phyloP scores from a whole-genome alignment of 1,140 invertebrate species.

The Pogonognathellus flavescens region DNA sequence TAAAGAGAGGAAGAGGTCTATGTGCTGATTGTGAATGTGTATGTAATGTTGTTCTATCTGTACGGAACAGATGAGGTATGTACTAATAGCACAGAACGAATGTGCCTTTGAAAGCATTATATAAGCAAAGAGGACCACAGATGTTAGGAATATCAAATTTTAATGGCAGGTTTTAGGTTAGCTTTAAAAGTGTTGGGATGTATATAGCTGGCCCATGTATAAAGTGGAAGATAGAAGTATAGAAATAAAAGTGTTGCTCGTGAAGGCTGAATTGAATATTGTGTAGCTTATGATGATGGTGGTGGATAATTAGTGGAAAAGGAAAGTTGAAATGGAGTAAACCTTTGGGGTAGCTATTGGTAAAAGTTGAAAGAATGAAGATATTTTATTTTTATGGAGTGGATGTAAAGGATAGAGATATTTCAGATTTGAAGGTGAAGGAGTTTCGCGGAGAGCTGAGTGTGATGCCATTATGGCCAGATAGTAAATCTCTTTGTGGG shows the following conservation, averaged over 20 bases:
- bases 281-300: slow-evolving; percentile 6
- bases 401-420: slow-evolving; percentile 45
- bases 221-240: not conserved
- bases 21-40: slow-evolving; percentile 8
- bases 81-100: not conserved
- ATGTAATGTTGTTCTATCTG: slow-evolving; percentile 8
- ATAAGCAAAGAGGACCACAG: slow-evolving; percentile 13
- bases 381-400: slow-evolving; percentile 57
- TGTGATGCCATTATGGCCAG: slow-evolving; percentile 45
- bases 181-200: not conserved
- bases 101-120: slow-evolving; percentile 5
- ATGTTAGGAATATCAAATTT: slow-evolving; percentile 49
- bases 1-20: slow-evolving; percentile 12
- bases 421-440: slow-evolving; percentile 56
- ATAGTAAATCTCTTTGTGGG: slow-evolving; percentile 56
- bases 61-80: slow-evolving; percentile 13
- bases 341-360: slow-evolving; percentile 26
- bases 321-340: slow-evolving; percentile 37
- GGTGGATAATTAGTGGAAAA: slow-evolving; percentile 46
- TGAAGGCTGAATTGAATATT: not conserved
- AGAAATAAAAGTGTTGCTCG: not conserved
- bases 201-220: not conserved
- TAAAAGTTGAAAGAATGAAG: slow-evolving; percentile 51
- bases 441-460: slow-evolving; percentile 5
- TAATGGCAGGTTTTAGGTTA: not conserved